A percentile compares a stretch with the other conserved stretches of the same genome.
phyloP scores from a whole-genome alignment of 2,888 invertebrate species.

The Exephanes ischioxanthus region DNA sequence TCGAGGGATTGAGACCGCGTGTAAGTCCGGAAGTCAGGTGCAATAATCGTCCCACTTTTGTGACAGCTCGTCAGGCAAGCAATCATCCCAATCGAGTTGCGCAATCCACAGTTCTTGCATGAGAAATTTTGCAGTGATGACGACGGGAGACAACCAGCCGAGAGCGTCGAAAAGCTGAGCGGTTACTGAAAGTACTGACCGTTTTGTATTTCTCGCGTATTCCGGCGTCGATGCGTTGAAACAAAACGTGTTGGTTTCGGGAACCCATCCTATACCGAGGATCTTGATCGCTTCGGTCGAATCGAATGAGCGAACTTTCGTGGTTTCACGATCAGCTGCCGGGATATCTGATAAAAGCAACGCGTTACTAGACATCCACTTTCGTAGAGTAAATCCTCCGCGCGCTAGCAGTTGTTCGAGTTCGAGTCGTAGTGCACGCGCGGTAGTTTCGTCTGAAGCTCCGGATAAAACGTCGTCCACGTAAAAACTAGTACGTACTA shows the following conservation, averaged over 20 bases:
- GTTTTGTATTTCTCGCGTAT: background rate
- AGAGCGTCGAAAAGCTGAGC: slow-evolving; percentile 23
- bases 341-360: slow-evolving; percentile 11
- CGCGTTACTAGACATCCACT: slow-evolving; percentile 27
- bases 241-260: background rate
- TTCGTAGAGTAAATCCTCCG: slow-evolving; percentile 46
- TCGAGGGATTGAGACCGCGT: slow-evolving; percentile 45
- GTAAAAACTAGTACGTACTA: slow-evolving; percentile 68
- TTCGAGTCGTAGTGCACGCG: slow-evolving; percentile 19
- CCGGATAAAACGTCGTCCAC: slow-evolving; percentile 61
- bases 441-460: background rate
- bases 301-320: slow-evolving; percentile 22
- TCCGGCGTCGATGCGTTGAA: background rate
- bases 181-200: background rate
- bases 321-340: background rate
- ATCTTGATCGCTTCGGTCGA: slow-evolving; percentile 11
- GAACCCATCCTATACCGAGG: slow-evolving; percentile 40
- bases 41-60: slow-evolving; percentile 40
- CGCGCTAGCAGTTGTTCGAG: slow-evolving; percentile 11
- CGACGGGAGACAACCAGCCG: slow-evolving; percentile 32
- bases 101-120: slow-evolving; percentile 56
- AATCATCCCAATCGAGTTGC: slow-evolving; percentile 48
- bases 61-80: slow-evolving; percentile 5
- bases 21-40: background rate
- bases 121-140: slow-evolving; percentile 40